Percentiles rank a stretch among this genome's conserved stretches.
Conservation (phyloP, 1,140 invertebrate genomes). For the Neodiprion pinetum region DNA sequence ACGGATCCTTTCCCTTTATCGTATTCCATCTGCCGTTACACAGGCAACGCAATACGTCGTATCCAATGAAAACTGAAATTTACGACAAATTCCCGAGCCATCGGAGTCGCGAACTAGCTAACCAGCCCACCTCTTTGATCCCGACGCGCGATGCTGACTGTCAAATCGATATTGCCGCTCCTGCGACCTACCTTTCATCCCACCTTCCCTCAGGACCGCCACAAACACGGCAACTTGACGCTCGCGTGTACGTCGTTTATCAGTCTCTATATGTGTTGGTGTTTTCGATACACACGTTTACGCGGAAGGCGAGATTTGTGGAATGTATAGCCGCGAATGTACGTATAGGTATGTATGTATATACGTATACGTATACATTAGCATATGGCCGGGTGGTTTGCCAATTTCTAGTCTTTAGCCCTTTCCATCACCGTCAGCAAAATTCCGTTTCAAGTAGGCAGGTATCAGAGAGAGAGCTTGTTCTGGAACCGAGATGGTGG, state of each 20-base stretch:
- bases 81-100: constrained; percentile 24
- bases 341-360: background rate
- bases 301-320: background rate
- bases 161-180: constrained; percentile 60
- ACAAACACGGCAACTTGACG: background rate
- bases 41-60: background rate
- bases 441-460: background rate
- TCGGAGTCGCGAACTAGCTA: constrained; percentile 18
- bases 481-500: no score
- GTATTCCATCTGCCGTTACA: background rate
- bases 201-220: constrained; percentile 22
- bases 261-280: background rate
- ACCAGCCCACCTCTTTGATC: constrained; percentile 29
- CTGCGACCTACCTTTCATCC: constrained; percentile 45
- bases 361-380: background rate
- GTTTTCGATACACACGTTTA: background rate
- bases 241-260: background rate
- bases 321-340: background rate
- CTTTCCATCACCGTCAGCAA: background rate
- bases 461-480: background rate
- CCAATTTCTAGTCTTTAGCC: background rate
- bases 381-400: background rate
- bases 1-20: background rate
- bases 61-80: background rate
- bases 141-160: constrained; percentile 39